Evolutionary conservation across 2,797 vertebrate species (phyloP), one percentile per base, ranked within the genome.

Genomic region (Denticeps clupeoides): DNA sequence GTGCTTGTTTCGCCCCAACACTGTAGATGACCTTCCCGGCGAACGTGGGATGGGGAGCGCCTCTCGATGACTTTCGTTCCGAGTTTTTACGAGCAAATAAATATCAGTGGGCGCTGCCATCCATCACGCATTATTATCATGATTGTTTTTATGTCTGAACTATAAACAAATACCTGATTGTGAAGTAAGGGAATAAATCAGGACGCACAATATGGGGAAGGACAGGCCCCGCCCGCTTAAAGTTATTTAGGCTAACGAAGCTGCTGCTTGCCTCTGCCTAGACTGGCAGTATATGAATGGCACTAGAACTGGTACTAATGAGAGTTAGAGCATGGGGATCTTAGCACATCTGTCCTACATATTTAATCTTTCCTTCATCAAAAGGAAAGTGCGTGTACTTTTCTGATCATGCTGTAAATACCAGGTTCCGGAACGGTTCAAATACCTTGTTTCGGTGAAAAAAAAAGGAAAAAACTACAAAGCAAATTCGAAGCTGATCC

Each of bases 141-240:
- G 74, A 82, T 84, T 79, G 73, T 81, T 82, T 82, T 82, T 82
- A 82, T 80, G 73, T 78, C 73, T 64, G 45, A 71, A 72, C 72
- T 79, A 78, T 82, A 82, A 84, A 83, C 79, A 85, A 81, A 82
- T 74, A 78, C 70, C 82, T 77, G 77, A 84, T 85, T 78, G 76
- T 67, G 65, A 74, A 71, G 68, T 67, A 71, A 59, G 72, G 68
- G 55, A 62, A 78, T 84, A 83, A 84, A 83, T 84, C 79, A 75
- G 63, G 47, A 45, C 64, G 54, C 56, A 50, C 60, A 60, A 72
- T 70, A 70, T 49, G 58, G 65, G 67, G 54, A 16, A 23, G 62
- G 58, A 64, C 49, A 56, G 59, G 63, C 41, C 58, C 58, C 62
- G 33, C 21, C 58, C 56, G 56, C 65, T 49, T 64, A 74, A 76